These are phyloP conservation scores for Apis laboriosa DNA, from an alignment of 1,140 invertebrate genomes.

Conservation along the genomic window DNA sequence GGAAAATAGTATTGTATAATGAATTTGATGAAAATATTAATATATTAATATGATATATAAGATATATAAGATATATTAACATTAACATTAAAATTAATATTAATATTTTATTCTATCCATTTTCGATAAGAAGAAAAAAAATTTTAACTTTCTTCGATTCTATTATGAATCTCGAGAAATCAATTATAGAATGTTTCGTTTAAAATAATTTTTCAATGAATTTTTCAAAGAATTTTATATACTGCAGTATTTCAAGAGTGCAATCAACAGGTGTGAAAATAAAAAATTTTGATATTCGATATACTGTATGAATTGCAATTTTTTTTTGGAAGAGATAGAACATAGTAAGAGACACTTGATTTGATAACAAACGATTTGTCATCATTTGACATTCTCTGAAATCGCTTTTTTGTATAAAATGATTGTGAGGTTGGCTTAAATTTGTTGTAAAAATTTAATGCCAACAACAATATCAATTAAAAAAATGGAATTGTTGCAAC, in stretches of 20 bases:
- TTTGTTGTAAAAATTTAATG: not conserved
- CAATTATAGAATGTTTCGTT: too few relatives aligned
- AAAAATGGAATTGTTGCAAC: not conserved
- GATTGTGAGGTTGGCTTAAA: not conserved
- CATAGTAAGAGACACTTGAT: not conserved
- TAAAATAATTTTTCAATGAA: not conserved
- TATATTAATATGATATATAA: too few relatives aligned
- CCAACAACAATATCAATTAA: too few relatives aligned
- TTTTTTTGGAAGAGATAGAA: not conserved
- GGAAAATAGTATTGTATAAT: too few relatives aligned
- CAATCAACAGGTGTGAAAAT: constrained; percentile 55
- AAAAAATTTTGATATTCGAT: constrained; percentile 47
- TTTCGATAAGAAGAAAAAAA: too few relatives aligned
- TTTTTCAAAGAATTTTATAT: not conserved
- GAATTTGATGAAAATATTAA: too few relatives aligned
- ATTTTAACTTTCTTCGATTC: too few relatives aligned
- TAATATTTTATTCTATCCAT: too few relatives aligned
- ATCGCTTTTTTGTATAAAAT: not conserved
- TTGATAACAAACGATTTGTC: not conserved
- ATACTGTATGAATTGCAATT: constrained; percentile 14
- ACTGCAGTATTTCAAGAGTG: constrained; percentile 1
- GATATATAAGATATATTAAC: too few relatives aligned
- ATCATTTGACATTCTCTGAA: not conserved
- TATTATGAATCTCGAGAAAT: too few relatives aligned
- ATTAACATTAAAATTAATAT: too few relatives aligned